Base-by-base conservation (phyloP, 2,888 invertebrate genomes). In the Euzetes globulus region DNA sequence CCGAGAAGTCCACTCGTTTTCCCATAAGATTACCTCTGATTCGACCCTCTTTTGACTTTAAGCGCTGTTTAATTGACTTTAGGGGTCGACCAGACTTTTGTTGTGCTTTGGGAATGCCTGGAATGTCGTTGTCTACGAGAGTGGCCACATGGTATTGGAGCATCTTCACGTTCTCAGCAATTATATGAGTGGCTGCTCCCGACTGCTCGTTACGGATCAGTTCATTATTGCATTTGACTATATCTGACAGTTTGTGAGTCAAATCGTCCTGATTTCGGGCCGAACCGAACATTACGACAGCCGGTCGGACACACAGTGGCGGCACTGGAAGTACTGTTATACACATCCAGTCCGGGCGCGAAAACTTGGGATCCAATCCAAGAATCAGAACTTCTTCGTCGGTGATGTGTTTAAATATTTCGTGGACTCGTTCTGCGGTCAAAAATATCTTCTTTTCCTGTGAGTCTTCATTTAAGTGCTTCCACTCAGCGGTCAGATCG, bases 21-120 rank as follows among this genome's bases (percentile, higher is more conserved):
- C 99, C 99, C 99, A 99, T 99, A 80, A 99, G 88, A 84, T 99
- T 99, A 80, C 99, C 99, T 84, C 99, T 87, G 81, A 99, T 98
- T 81, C 99, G 88, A 0, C 99, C 99, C 88, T 99, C 99, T 82
- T 99, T 99, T 25, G 98, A 97, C 84, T 98, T 98, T 77, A 87
- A 80, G 68, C 99, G 88, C 4, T 97, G 93, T 83, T 99, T 99
- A 72, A 99, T 87, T 0, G 99, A 96, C 85, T 99, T 99, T 11
- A 99, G 84, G 0, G 99, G 99, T 82, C 99, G 91, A 4, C 99
- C 99, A 0, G 97, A 97, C 84, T 99, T 99, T 83, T 99, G 99
- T 89, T 96, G 94, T 13, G 99, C 99, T 72, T 81, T 81, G 9
- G 96, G 96, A 88, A 97, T 89, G 0, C 98, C 97, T 55, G 99